phyloP scores from a whole-genome alignment of 2,113 vertebrate species.

The Melanocharis versteri region DNA sequence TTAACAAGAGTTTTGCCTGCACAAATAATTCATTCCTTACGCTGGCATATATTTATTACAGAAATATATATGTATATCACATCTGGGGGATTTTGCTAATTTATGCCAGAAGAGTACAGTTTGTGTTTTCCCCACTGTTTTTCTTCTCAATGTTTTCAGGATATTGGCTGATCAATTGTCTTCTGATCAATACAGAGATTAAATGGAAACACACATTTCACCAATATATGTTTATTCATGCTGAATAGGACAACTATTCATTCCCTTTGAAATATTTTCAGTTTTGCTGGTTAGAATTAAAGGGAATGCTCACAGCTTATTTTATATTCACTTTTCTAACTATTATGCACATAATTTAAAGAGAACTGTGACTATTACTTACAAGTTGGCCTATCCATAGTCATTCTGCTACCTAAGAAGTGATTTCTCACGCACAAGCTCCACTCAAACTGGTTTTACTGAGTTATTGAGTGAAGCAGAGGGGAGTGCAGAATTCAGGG shows the following conservation, averaged over 20 bases:
- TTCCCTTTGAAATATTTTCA: background rate
- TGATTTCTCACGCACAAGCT: background rate
- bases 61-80: background rate
- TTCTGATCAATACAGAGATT: slow-evolving; percentile 12
- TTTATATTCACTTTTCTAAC: background rate
- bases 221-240: background rate
- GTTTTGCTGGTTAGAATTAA: background rate
- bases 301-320: background rate
- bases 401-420: background rate
- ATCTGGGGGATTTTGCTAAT: background rate
- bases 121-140: background rate
- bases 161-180: slow-evolving; percentile 1
- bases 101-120: background rate
- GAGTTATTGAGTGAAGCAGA: background rate
- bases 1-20: background rate
- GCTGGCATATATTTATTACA: background rate
- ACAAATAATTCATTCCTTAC: background rate
- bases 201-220: background rate
- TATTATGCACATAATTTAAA: background rate
- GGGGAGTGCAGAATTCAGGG: background rate
- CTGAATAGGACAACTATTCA: background rate
- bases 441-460: background rate
- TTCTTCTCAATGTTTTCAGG: background rate
- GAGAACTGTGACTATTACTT: background rate
- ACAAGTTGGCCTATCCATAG: background rate